phyloP scores from a whole-genome alignment of 1,140 invertebrate species.

The Aphis gossypii region DNA sequence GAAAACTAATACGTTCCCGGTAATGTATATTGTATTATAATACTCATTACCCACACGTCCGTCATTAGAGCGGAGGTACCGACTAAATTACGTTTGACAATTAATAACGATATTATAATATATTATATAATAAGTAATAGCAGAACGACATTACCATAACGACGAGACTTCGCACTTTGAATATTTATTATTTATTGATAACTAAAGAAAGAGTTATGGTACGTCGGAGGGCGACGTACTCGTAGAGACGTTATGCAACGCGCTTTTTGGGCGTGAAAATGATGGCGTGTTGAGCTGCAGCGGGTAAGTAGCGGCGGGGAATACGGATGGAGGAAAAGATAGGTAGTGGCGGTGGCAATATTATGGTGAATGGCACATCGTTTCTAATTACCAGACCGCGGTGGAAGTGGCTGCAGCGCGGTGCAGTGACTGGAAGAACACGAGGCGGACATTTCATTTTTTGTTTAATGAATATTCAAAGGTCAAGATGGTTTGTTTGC shows the following conservation, averaged over 20 bases:
- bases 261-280: neutral
- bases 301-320: neutral
- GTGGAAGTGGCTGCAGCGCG: neutral
- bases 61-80: neutral
- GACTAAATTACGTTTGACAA: neutral
- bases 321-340: neutral
- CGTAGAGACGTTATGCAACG: neutral
- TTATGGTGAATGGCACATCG: neutral
- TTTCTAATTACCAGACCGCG: conserved; percentile 25
- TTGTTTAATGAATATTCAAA: conserved; percentile 50
- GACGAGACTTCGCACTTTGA: neutral
- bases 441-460: conserved; percentile 20
- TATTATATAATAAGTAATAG: neutral
- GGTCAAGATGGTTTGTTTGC: conserved; percentile 39
- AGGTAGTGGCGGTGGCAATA: neutral
- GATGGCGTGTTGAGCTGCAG: neutral
- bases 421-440: neutral
- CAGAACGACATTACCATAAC: neutral
- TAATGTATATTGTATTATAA: neutral
- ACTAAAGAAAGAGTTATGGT: neutral
- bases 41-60: neutral
- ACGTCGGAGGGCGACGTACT: neutral
- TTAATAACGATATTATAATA: neutral
- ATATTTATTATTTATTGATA: conserved; percentile 13
- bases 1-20: neutral